A percentile compares a stretch with the other conserved stretches of the same genome.
phyloP scores from a whole-genome alignment of 2,797 vertebrate species.

The Mallotus villosus region DNA sequence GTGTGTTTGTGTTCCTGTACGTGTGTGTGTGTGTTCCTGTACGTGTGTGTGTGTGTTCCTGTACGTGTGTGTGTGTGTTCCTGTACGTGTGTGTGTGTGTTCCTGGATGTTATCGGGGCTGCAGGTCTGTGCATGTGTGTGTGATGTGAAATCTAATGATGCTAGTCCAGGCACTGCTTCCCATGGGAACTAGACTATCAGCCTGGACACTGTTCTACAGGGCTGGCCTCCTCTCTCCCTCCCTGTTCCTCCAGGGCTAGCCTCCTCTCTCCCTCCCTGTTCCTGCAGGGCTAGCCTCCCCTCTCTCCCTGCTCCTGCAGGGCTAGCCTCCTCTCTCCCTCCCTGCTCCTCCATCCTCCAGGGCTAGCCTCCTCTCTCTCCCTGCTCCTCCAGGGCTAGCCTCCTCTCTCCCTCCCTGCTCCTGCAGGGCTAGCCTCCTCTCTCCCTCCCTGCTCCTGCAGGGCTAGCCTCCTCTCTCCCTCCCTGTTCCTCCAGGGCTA shows the following conservation, averaged over 20 bases:
- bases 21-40: constrained; percentile 7
- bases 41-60: constrained; percentile 21
- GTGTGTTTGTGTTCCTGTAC: constrained; percentile 2
- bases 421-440: too few relatives aligned
- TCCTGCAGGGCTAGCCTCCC: too few relatives aligned
- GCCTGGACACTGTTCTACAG: neutral
- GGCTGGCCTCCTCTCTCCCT: neutral
- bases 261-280: too few relatives aligned
- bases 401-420: too few relatives aligned
- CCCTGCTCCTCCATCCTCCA: too few relatives aligned
- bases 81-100: neutral
- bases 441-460: too few relatives aligned
- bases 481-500: too few relatives aligned
- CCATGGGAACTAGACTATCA: neutral
- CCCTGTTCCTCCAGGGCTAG: too few relatives aligned
- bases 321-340: too few relatives aligned
- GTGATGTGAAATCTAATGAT: constrained; percentile 8
- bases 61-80: neutral
- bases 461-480: too few relatives aligned
- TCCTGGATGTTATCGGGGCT: neutral
- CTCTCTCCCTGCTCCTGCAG: too few relatives aligned
- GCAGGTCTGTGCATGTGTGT: constrained; percentile 1
- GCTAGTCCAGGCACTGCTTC: neutral
- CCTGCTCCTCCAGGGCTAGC: too few relatives aligned
- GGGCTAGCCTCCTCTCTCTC: neutral